phyloP scores from a whole-genome alignment of 1,140 invertebrate species.

The Drosophila bocki region DNA sequence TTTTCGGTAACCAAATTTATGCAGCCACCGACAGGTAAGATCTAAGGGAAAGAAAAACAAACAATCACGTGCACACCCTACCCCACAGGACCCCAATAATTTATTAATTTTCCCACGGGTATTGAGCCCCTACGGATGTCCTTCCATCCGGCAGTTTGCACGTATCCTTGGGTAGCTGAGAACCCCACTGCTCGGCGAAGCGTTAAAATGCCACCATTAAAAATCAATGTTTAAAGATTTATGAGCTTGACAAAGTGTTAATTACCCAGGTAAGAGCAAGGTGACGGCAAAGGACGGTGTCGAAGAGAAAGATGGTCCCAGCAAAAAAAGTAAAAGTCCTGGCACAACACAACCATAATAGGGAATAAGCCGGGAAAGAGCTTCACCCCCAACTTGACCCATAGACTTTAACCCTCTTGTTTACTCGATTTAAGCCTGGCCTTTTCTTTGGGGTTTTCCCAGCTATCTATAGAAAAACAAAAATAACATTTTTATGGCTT shows the following conservation, averaged over 20 bases:
- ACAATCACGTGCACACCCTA: slow-evolving; percentile 25
- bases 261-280: slow-evolving; percentile 59
- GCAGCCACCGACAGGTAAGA: not conserved
- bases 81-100: slow-evolving; percentile 16
- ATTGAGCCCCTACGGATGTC: slow-evolving; percentile 21
- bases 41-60: slow-evolving; percentile 21
- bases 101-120: slow-evolving; percentile 53
- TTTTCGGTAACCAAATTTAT: slow-evolving; percentile 11
- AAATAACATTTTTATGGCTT: slow-evolving; percentile 5
- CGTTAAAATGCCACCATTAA: slow-evolving; percentile 78
- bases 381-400: slow-evolving; percentile 13
- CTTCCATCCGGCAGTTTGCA: slow-evolving; percentile 44
- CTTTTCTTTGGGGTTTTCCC: not conserved
- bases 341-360: slow-evolving; percentile 20
- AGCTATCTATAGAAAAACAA: not conserved
- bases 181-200: slow-evolving; percentile 48
- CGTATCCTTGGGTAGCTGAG: slow-evolving; percentile 34
- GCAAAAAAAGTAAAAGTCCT: slow-evolving; percentile 25
- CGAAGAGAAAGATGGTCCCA: slow-evolving; percentile 7
- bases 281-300: slow-evolving; percentile 2
- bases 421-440: slow-evolving; percentile 10
- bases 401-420: slow-evolving; percentile 16
- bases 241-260: slow-evolving; percentile 79
- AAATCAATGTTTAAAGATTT: slow-evolving; percentile 82
- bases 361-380: slow-evolving; percentile 20